Evolutionary conservation across 2,797 vertebrate genomes (phyloP), one percentile per base, ranked within the genome.

Genomic region (Megaceryle alcyon): DNA sequence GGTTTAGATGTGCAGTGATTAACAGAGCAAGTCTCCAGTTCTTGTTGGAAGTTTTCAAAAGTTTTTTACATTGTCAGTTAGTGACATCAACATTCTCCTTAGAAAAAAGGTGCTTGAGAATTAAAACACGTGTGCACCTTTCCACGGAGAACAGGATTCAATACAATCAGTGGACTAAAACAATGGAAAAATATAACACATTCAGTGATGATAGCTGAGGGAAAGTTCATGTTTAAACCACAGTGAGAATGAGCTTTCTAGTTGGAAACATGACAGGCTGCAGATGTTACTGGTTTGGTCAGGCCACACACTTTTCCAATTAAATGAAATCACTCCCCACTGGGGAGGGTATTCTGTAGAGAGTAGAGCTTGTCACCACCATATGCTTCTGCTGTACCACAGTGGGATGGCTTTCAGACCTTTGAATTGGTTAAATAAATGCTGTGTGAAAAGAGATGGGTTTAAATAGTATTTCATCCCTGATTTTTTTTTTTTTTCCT

Each of bases 191-290:
- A 48, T 65, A 6, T 15, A 77, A 68, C 31, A 19, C 14, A 7
- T 53, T 70, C 29, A 41, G 61, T 56, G 72, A 69, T 87, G 79
- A 61, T 71, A 82, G 61, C 68, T 68, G 29, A 93, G 39, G 51
- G 83, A 88, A 94, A 78, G 84, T 70, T 93, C 10, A 23, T 87
- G 39, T 72, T 86, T 85, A 85, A 94, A 90, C 75, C 35, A 14
- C 49, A 69, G 73, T 37, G 33, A 87, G 75, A 94, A 85, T 60
- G 60, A 80, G 31, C 68, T 78, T 85, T 82, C 48, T 60, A 33
- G 41, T 8, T 78, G 53, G 37, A 94, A 92, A 77, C 44, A 28
- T 83, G 65, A 78, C 51, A 90, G 72, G 21, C 71, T 88, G 49
- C 35, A 28, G 84, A n/a, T 82, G 68, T 76, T 94, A 57, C 0